These are phyloP conservation scores for Tetramorium simillimum DNA, from an alignment of 1,140 invertebrate species.

Conservation along the genomic window DNA sequence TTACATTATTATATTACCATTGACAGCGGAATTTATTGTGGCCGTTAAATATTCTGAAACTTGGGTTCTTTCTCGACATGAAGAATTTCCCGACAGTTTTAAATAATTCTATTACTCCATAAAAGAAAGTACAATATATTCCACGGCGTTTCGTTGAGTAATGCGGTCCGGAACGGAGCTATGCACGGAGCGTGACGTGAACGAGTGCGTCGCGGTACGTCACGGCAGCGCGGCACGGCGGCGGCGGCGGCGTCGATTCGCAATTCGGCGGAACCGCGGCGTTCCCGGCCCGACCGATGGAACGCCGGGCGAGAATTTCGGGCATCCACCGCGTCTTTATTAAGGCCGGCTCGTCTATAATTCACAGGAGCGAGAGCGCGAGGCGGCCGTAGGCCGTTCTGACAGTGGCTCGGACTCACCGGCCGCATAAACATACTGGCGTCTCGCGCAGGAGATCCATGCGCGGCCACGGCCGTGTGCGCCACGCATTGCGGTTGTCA, in stretches of 20 bases:
- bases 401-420: conserved; percentile 70
- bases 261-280: conserved; percentile 59
- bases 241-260: conserved; percentile 33
- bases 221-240: conserved; percentile 20
- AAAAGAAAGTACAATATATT: conserved; percentile 18
- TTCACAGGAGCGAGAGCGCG: conserved; percentile 59
- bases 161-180: background rate
- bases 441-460: conserved; percentile 62
- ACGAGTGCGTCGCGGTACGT: background rate
- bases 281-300: conserved; percentile 62
- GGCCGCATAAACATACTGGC: conserved; percentile 74
- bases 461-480: conserved; percentile 52
- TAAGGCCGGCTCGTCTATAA: conserved; percentile 74
- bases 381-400: conserved; percentile 33
- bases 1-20: background rate
- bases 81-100: background rate
- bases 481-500: conserved; percentile 78
- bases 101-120: conserved; percentile 11
- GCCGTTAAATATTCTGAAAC: conserved; percentile 1
- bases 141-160: background rate
- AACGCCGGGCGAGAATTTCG: conserved; percentile 76
- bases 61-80: background rate
- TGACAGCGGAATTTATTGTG: background rate
- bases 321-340: conserved; percentile 73
- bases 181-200: conserved; percentile 14